Evolutionary conservation across 2,797 vertebrate species (phyloP).

Genomic region (Arremon aurantiirostris): DNA sequence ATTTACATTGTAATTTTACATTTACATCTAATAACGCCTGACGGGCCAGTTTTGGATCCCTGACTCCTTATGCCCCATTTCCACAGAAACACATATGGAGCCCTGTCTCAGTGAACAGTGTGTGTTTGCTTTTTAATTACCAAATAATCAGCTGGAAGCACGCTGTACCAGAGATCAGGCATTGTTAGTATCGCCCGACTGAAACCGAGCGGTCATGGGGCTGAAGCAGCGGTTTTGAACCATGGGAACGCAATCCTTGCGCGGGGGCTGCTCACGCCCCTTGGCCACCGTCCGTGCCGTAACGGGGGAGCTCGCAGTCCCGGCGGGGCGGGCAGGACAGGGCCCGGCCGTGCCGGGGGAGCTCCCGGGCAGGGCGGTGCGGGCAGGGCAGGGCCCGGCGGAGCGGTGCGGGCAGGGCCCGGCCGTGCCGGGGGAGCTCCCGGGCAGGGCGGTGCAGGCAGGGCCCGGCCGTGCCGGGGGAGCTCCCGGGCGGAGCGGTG

Average conservation of each 20-base stretch:
- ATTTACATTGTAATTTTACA: neutral
- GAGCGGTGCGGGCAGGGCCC: too few relatives aligned
- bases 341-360: too few relatives aligned
- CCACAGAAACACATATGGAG: neutral
- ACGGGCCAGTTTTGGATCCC: neutral
- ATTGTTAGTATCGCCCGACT: neutral
- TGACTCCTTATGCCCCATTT: neutral
- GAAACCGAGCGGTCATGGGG: rapidly evolving
- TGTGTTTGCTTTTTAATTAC: neutral
- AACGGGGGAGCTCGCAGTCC: neutral
- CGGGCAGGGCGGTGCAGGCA: neutral
- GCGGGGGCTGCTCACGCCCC: neutral
- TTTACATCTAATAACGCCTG: neutral
- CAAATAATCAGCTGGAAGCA: neutral
- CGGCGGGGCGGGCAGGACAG: too few relatives aligned
- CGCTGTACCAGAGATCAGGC: neutral
- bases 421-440: neutral
- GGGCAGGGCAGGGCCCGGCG: rapidly evolving
- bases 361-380: too few relatives aligned
- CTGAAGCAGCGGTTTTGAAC: neutral
- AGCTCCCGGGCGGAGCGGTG: too few relatives aligned
- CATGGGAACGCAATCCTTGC: rapidly evolving
- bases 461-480: too few relatives aligned
- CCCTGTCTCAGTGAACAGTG: neutral
- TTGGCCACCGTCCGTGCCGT: neutral